phyloP scores from a whole-genome alignment of 2,797 vertebrate species.

The Centroberyx gerrardi region DNA sequence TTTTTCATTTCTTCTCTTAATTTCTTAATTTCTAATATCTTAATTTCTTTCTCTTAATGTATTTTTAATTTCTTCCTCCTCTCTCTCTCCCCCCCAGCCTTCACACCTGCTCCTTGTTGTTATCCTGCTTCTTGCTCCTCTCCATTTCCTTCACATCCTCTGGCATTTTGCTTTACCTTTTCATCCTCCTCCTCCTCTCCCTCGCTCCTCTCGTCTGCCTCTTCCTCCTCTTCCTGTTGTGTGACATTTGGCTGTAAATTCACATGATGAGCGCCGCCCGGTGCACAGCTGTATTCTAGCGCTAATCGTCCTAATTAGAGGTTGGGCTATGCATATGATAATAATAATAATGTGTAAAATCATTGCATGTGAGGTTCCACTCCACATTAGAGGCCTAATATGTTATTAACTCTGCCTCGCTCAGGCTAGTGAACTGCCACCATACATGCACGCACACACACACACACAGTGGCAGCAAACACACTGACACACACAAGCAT shows the following conservation, averaged over 20 bases:
- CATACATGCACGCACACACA: too few relatives aligned
- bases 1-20: not conserved
- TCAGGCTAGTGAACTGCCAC: too few relatives aligned
- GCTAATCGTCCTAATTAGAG: slow-evolving; percentile 2
- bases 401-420: not conserved
- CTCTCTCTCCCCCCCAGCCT: too few relatives aligned
- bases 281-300: not conserved
- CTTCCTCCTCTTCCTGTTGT: not conserved
- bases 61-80: too few relatives aligned
- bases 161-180: not conserved
- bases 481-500: slow-evolving; percentile 1
- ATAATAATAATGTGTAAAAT: not conserved
- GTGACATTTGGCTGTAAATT: not conserved
- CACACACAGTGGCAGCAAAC: too few relatives aligned
- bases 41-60: too few relatives aligned
- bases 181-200: too few relatives aligned
- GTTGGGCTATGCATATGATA: not conserved
- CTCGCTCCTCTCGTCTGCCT: not conserved
- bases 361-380: not conserved
- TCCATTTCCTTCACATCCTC: too few relatives aligned
- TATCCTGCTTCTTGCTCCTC: not conserved
- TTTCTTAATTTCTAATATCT: too few relatives aligned
- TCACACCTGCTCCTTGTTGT: too few relatives aligned
- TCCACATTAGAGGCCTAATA: slow-evolving; percentile 10
- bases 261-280: not conserved